Evolutionary conservation across 2,888 invertebrate species (phyloP), one percentile per base, ranked within the genome.

Genomic region (Amphipyra tragopoginis): DNA sequence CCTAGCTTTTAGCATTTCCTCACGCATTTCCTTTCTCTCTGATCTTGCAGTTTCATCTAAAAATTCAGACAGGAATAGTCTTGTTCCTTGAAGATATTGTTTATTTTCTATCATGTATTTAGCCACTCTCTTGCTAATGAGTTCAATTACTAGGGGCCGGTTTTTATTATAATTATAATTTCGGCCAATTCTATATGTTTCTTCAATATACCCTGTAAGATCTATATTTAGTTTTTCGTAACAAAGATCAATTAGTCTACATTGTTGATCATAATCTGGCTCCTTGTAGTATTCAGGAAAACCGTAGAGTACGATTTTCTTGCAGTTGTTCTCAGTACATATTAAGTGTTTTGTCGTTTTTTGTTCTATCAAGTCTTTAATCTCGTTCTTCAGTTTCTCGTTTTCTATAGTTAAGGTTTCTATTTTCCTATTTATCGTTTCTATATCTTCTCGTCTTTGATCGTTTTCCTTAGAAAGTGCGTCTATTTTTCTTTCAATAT

Each of bases 111-210:
- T 6, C 7, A 45, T 48, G 36, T 48, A 48, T 15, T 14, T 48
- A 14, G 34, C 8, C 48, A 48, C 36, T 42, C 51, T 15, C 34
- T 52, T 52, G 29, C 42, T 52, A 10, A n/a, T 3, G 10, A 52
- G 11, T 13, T 52, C 51, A 2, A 42, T 43, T 5, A 42, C 51
- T 2, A 52, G 33, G 13, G 51, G 51, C 29, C 51, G 10, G 7
- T n/a, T 44, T 11, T 29, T 42, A 15, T 29, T 48, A 15, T 42
- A 29, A 15, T 42, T 34, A 3, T 15, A 42, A n/a, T 34, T 36
- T 36, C 5, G 36, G 29, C n/a, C 48, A 2, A 36, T 34, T 5
- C 0, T n/a, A n/a, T n/a, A n/a, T n/a, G n/a, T n/a, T n/a, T n/a
- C n/a, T n/a, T n/a, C n/a, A n/a, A n/a, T n/a, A 29, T 34, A 10